phyloP scores from a whole-genome alignment of 1,140 invertebrate species.

The Drosophila elegans region DNA sequence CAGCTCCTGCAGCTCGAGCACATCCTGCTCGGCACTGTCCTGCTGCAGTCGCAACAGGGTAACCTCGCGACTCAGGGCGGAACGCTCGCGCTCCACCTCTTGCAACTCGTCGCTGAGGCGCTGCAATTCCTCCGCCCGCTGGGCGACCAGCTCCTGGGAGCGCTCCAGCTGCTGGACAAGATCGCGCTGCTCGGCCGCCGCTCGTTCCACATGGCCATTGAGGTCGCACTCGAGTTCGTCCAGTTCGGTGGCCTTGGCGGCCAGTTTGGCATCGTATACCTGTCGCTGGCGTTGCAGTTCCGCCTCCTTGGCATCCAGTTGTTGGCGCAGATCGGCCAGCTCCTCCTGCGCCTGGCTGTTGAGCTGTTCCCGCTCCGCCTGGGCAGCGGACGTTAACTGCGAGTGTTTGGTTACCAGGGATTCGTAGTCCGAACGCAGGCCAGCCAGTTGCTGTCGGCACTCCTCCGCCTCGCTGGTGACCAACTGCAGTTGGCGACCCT shows the following conservation, averaged over 20 bases:
- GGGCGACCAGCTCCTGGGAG: conserved; percentile 85
- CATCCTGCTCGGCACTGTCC: conserved; percentile 79
- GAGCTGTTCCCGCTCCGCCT: conserved; percentile 49
- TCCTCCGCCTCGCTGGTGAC: conserved; percentile 87
- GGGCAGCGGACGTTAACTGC: conserved; percentile 6
- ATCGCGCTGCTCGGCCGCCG: conserved; percentile 86
- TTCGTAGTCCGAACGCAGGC: conserved; percentile 58
- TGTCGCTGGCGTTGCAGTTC: conserved; percentile 86
- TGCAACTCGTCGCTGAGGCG: conserved; percentile 84
- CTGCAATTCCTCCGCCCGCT: conserved; percentile 85
- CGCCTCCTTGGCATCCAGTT: conserved; percentile 85
- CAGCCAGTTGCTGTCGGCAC: conserved; percentile 85
- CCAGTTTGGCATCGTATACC: conserved; percentile 86
- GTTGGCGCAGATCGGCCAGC: conserved; percentile 76
- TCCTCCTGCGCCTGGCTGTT: conserved; percentile 67
- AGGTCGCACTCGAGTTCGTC: conserved; percentile 88
- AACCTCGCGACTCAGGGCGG: conserved; percentile 67
- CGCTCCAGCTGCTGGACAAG: conserved; percentile 85
- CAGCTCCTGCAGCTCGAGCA: conserved; percentile 75
- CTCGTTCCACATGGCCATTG: conserved; percentile 87
- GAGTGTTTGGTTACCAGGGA: conserved; percentile 15
- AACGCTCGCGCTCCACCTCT: conserved; percentile 64
- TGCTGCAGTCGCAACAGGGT: conserved; percentile 76
- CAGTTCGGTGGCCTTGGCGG: conserved; percentile 86
- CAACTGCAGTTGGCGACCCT: conserved; percentile 86